Percentiles rank a stretch among this genome's conserved stretches.
These are phyloP conservation scores for Neofelis nebulosa DNA, from an alignment of 2,113 vertebrate genomes.

Conservation along the genomic window DNA sequence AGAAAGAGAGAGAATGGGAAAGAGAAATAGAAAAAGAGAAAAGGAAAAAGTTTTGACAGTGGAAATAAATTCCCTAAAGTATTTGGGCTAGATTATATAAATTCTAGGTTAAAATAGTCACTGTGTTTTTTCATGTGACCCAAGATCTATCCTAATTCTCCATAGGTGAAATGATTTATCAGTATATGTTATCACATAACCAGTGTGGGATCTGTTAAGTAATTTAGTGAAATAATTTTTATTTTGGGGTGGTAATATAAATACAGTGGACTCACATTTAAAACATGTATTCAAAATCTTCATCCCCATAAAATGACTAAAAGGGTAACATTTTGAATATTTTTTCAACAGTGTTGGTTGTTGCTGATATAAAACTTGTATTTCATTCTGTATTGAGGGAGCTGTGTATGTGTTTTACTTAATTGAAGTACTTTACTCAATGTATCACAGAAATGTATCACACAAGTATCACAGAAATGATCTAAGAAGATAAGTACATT, in stretches of 20 bases:
- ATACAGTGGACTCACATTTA: not conserved
- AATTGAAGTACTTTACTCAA: not conserved
- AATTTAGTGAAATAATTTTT: not conserved
- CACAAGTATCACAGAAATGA: not conserved
- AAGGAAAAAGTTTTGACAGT: not conserved
- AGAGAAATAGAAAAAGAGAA: not conserved
- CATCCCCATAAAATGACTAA: not conserved
- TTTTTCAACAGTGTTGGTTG: constrained; percentile 44
- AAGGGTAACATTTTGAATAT: constrained; percentile 53
- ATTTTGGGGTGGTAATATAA: not conserved
- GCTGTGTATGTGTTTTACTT: not conserved
- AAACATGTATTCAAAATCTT: not conserved
- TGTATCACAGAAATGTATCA: not conserved
- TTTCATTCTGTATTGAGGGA: constrained; percentile 15
- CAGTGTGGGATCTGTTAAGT: not conserved
- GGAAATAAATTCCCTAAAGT: constrained; percentile 17
- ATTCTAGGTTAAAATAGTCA: not conserved
- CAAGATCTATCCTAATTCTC: not conserved
- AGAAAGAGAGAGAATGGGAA: not conserved
- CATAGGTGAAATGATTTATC: not conserved
- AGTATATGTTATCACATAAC: not conserved
- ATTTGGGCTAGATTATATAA: not conserved
- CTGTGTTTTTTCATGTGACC: not conserved
- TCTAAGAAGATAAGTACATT: not conserved
- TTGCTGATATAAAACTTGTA: not conserved